Evolutionary conservation across 2,888 invertebrate species (phyloP).

Genomic region (Chamaedrilus cognettii): DNA sequence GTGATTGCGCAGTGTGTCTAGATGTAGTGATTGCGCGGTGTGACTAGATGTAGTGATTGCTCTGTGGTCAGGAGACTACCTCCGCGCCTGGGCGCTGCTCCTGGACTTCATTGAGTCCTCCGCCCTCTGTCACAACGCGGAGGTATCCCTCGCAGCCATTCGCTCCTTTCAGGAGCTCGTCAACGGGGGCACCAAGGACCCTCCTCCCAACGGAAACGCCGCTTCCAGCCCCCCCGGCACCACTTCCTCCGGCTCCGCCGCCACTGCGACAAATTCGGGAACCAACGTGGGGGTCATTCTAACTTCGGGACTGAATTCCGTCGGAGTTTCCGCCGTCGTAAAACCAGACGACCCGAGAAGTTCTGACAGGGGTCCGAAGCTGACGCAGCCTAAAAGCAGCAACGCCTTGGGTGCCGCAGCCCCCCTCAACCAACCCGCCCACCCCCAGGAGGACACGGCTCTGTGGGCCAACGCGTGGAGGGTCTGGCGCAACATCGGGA

Average conservation of each 20-base stretch:
- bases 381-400: conserved; percentile 2
- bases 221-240: conserved; percentile 3
- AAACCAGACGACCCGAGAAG: background rate
- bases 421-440: too few species aligned
- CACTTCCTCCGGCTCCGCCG: conserved; percentile 20
- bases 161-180: conserved; percentile 97
- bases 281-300: too few species aligned
- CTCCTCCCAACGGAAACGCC: conserved; percentile 27
- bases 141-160: conserved; percentile 87
- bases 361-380: background rate
- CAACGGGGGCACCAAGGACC: conserved; percentile 49
- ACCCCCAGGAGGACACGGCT: conserved; percentile 49
- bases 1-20: background rate
- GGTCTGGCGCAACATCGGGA: conserved; percentile 83
- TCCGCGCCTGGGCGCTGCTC: conserved; percentile 88
- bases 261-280: too few species aligned
- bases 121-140: conserved; percentile 88
- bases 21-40: background rate
- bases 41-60: background rate
- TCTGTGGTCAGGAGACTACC: conserved; percentile 88
- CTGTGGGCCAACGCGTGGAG: conserved; percentile 59
- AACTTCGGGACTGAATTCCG: conserved; percentile 45
- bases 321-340: conserved; percentile 15
- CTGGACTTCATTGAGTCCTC: conserved; percentile 77
- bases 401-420: background rate